A percentile compares a stretch with the other conserved stretches of the same genome.
Conservation (phyloP, 1,140 invertebrate species). For the Plodia interpunctella region DNA sequence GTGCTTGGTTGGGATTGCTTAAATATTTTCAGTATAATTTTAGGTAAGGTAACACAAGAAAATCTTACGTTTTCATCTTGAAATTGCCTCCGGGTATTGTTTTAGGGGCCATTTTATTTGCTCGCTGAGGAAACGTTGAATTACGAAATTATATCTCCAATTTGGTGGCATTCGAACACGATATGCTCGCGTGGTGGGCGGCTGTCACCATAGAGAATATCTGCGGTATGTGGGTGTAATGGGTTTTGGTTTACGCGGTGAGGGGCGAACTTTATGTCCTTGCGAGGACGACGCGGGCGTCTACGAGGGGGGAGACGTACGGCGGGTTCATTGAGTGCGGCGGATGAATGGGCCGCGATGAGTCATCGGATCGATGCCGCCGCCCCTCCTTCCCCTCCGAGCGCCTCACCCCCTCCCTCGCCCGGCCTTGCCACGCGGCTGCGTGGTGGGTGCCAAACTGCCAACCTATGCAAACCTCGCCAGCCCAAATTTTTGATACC, state of each 20-base stretch:
- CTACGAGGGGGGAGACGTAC: slow-evolving; percentile 29
- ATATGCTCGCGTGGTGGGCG: slow-evolving; percentile 23
- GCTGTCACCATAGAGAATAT: slow-evolving; percentile 25
- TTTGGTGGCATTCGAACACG: background rate
- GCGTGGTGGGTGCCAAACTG: slow-evolving; percentile 24
- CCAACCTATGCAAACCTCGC: slow-evolving; percentile 19
- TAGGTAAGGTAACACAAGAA: background rate
- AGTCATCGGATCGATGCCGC: slow-evolving; percentile 64
- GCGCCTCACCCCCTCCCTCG: too few relatives aligned
- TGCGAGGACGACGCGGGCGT: slow-evolving; percentile 43
- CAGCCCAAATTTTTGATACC: slow-evolving; percentile 15
- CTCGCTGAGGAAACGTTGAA: background rate
- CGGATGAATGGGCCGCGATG: slow-evolving; percentile 68
- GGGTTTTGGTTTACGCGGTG: slow-evolving; percentile 46
- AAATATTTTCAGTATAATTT: too few relatives aligned
- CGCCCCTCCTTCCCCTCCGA: slow-evolving; percentile 17
- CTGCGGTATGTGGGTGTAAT: slow-evolving; percentile 42
- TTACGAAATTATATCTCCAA: background rate
- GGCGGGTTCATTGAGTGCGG: slow-evolving; percentile 66
- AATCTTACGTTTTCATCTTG: background rate
- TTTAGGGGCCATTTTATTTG: background rate
- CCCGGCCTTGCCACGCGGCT: slow-evolving; percentile 26
- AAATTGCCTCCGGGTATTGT: slow-evolving; percentile 4
- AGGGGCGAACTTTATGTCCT: slow-evolving; percentile 60
- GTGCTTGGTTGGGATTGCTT: too few relatives aligned